phyloP scores from a whole-genome alignment of 2,797 vertebrate genomes.

The Parauchenoglanis ngamensis region DNA sequence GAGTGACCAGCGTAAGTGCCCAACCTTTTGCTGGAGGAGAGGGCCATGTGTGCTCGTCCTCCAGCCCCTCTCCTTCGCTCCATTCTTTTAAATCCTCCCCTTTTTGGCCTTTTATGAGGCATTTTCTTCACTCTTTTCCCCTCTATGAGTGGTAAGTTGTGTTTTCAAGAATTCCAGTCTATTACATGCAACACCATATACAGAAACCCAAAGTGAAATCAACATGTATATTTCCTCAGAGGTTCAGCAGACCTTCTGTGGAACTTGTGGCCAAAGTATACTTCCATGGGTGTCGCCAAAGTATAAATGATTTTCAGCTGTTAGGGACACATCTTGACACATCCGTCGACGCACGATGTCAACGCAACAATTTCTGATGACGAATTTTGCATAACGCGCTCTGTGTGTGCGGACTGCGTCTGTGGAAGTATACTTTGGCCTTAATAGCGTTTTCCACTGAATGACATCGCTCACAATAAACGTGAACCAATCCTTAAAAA shows the following conservation, averaged over 20 bases:
- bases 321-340: too few species aligned
- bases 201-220: slow-evolving; percentile 3
- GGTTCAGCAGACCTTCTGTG: not conserved
- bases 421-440: too few species aligned
- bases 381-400: too few species aligned
- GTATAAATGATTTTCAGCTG: too few species aligned
- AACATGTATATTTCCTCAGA: not conserved
- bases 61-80: slow-evolving; percentile 57
- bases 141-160: slow-evolving; percentile 58
- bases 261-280: not conserved
- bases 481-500: not conserved
- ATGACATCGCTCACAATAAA: not conserved
- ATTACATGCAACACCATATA: not conserved
- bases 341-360: too few species aligned
- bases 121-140: slow-evolving; percentile 64
- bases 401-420: too few species aligned
- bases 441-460: not conserved
- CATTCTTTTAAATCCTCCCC: slow-evolving; percentile 43
- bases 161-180: slow-evolving; percentile 43
- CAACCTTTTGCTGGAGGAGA: slow-evolving; percentile 61
- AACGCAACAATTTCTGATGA: too few species aligned
- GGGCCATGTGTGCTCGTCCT: slow-evolving; percentile 61
- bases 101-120: slow-evolving; percentile 58
- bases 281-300: too few species aligned
- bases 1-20: slow-evolving; percentile 97